Conservation (phyloP, 2,888 invertebrate species). For the Drosophila infuscata region DNA sequence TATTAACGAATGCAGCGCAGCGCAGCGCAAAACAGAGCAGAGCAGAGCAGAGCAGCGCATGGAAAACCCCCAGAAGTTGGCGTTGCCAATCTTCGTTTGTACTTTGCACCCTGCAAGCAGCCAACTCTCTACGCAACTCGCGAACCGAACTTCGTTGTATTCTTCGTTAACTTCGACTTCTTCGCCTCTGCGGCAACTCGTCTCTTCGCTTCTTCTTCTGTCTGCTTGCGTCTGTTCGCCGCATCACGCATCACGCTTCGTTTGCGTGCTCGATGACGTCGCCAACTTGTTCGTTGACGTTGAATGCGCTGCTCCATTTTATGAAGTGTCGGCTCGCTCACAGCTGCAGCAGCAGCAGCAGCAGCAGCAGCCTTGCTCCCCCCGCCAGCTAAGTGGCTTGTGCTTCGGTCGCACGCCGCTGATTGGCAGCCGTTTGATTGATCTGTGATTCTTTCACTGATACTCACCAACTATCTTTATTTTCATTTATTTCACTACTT, state of each 20-base stretch:
- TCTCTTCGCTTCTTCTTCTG: not conserved
- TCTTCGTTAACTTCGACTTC: slow-evolving; percentile 18
- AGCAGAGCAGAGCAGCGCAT: slow-evolving; percentile 40
- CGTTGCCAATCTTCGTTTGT: slow-evolving; percentile 52
- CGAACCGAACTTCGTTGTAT: slow-evolving; percentile 31
- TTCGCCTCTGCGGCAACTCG: not conserved
- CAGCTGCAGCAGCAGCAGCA: slow-evolving; percentile 1
- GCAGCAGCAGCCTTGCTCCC: slow-evolving; percentile 18
- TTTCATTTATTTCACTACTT: not conserved
- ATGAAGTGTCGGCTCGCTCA: slow-evolving; percentile 16
- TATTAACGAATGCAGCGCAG: slow-evolving; percentile 44
- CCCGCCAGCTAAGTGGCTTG: too few relatives aligned
- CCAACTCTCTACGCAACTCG: slow-evolving; percentile 30
- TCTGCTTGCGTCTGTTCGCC: not conserved
- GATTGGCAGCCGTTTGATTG: slow-evolving; percentile 41
- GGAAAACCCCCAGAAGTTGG: slow-evolving; percentile 74
- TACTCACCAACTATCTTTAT: slow-evolving; percentile 25
- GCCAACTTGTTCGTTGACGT: slow-evolving; percentile 27
- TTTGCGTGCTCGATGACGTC: slow-evolving; percentile 69
- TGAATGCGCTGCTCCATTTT: slow-evolving; percentile 34
- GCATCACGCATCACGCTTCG: slow-evolving; percentile 54
- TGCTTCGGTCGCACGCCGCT: slow-evolving; percentile 57
- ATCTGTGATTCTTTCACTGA: slow-evolving; percentile 43
- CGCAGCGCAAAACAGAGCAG: slow-evolving; percentile 17
- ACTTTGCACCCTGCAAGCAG: slow-evolving; percentile 63